Percentiles rank a stretch among this genome's conserved stretches.
Conservation (phyloP, 2,113 vertebrate genomes). For the Colinus virginianus region DNA sequence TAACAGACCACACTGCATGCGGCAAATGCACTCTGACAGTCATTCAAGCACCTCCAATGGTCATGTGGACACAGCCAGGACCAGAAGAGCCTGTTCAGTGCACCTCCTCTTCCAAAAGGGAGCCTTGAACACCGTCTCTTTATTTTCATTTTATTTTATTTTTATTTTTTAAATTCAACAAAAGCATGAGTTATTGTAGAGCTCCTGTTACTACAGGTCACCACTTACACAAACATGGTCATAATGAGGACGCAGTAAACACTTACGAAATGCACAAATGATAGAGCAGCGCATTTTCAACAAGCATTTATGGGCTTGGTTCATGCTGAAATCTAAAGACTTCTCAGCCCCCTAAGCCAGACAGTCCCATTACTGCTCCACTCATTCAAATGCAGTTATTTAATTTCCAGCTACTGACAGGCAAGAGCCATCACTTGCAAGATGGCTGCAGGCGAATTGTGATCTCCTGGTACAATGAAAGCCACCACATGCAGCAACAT, state of each 20-base stretch:
- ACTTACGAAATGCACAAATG: neutral
- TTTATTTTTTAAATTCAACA: neutral
- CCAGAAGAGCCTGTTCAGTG: conserved; percentile 73
- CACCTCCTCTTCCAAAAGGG: neutral
- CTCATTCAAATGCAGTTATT: neutral
- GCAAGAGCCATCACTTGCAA: neutral
- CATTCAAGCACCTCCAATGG: neutral
- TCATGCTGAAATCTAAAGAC: neutral
- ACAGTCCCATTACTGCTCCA: neutral
- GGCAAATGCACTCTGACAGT: neutral
- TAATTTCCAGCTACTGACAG: neutral
- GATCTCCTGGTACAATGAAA: neutral
- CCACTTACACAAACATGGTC: neutral
- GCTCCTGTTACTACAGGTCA: neutral
- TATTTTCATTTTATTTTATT: neutral
- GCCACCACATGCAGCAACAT: neutral
- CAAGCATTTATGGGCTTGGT: neutral
- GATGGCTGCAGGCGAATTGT: neutral
- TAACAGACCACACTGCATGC: conserved; percentile 39
- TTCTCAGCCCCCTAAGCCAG: neutral
- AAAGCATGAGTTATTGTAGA: neutral
- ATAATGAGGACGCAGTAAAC: neutral
- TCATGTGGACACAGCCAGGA: neutral
- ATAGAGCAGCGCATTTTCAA: neutral
- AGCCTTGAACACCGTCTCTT: neutral